Conservation (phyloP, 2,888 invertebrate species). For the Eupithecia tripunctaria region DNA sequence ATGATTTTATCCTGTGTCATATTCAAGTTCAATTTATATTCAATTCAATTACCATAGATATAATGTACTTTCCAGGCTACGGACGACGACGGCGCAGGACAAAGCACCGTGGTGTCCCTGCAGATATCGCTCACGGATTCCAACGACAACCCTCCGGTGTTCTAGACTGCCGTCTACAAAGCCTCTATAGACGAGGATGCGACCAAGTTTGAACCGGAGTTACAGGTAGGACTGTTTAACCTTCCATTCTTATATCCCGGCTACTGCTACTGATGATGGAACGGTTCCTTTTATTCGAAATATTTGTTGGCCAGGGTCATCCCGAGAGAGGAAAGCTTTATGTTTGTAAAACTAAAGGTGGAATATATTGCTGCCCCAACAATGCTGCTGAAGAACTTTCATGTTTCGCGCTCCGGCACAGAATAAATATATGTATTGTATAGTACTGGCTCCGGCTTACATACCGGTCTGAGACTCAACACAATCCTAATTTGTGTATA, state of each 20-base stretch:
- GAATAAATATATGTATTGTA: no score
- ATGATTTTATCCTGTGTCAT: no score
- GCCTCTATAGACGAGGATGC: slow-evolving; percentile 95
- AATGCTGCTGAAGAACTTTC: no score
- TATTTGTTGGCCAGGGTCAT: background rate
- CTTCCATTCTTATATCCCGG: background rate
- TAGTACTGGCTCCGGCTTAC: no score
- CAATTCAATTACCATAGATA: background rate
- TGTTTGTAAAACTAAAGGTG: no score
- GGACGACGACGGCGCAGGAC: slow-evolving; percentile 92
- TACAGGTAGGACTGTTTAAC: slow-evolving; percentile 56
- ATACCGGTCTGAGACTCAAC: no score
- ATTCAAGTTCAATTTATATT: background rate
- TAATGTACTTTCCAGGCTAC: slow-evolving; percentile 86
- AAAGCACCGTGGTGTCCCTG: slow-evolving; percentile 90
- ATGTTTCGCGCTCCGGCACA: no score
- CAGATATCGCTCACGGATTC: slow-evolving; percentile 92
- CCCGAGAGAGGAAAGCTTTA: background rate
- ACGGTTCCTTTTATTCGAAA: background rate
- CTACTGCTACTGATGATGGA: background rate
- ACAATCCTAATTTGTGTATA: no score
- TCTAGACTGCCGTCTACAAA: slow-evolving; percentile 90
- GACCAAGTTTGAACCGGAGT: slow-evolving; percentile 91
- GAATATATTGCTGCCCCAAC: no score
- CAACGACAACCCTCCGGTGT: slow-evolving; percentile 95